Evolutionary conservation across 92 coral and sea anemone genomes (phyloP).

Genomic region (Actinernus sp.): DNA sequence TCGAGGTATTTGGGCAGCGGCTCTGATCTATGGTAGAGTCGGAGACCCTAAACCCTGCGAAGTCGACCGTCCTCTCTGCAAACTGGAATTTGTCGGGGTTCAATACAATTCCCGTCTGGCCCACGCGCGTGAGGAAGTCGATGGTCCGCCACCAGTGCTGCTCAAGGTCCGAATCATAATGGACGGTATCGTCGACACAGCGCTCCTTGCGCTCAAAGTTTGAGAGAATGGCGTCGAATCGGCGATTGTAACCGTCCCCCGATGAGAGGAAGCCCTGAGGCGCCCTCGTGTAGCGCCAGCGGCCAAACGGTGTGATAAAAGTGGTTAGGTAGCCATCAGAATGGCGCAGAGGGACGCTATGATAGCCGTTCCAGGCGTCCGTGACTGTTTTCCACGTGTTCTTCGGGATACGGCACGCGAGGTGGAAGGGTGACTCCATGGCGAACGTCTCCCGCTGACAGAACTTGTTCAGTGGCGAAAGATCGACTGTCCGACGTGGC

Average conservation of each 20-base stretch:
- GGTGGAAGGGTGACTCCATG: slow-evolving; percentile 67
- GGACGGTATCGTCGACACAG: slow-evolving; percentile 81
- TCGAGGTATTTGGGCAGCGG: slow-evolving; percentile 77
- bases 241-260: slow-evolving; percentile 77
- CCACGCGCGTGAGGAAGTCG: slow-evolving; percentile 71
- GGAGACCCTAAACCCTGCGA: slow-evolving; percentile 69
- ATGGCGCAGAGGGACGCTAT: slow-evolving; percentile 61
- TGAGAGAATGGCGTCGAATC: slow-evolving; percentile 76
- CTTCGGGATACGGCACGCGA: slow-evolving; percentile 60
- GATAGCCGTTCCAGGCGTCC: slow-evolving; percentile 76
- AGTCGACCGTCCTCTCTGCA: slow-evolving; percentile 48
- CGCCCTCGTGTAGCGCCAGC: slow-evolving; percentile 84
- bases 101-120: slow-evolving; percentile 78
- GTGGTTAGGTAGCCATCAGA: slow-evolving; percentile 62
- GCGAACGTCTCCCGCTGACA: slow-evolving; percentile 64
- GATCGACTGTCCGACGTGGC: slow-evolving; percentile 68
- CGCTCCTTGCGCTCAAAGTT: slow-evolving; percentile 64
- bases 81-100: slow-evolving; percentile 76
- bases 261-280: slow-evolving; percentile 77
- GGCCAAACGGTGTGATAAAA: slow-evolving; percentile 66
- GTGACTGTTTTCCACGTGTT: slow-evolving; percentile 71
- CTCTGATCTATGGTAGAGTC: slow-evolving; percentile 60
- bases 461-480: slow-evolving; percentile 67
- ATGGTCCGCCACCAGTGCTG: slow-evolving; percentile 89
- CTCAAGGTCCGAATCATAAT: slow-evolving; percentile 66